Evolutionary conservation across 2,888 invertebrate species (phyloP).

Genomic region (Melinaea marsaeus): DNA sequence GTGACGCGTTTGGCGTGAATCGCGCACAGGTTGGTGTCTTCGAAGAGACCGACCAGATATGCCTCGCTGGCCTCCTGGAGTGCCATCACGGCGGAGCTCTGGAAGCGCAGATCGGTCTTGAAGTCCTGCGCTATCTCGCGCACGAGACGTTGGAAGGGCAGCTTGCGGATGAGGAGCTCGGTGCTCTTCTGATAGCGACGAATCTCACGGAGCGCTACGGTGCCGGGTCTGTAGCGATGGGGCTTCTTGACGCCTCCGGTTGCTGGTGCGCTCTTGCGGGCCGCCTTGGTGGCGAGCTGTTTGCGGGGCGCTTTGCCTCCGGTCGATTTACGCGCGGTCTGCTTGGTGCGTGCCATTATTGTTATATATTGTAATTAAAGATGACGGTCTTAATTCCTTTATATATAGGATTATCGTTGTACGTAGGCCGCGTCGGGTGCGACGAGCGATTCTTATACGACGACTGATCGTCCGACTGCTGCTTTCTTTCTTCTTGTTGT

Average conservation of each 20-base stretch:
- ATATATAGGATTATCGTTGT: too few species aligned
- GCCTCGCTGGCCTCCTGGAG: constrained; percentile 94
- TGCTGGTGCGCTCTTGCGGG: constrained; percentile 83
- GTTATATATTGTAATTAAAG: too few species aligned
- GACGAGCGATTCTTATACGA: too few species aligned
- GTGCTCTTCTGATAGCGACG: constrained; percentile 88
- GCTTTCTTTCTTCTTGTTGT: too few species aligned
- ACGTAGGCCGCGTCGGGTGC: too few species aligned
- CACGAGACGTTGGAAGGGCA: constrained; percentile 93
- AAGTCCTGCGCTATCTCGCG: constrained; percentile 97
- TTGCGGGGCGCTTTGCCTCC: constrained; percentile 82
- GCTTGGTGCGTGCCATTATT: constrained; percentile 79
- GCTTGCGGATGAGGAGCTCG: constrained; percentile 91
- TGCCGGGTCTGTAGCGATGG: constrained; percentile 82
- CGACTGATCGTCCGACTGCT: too few species aligned
- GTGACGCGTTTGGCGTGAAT: constrained; percentile 98
- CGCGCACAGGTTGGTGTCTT: constrained; percentile 98
- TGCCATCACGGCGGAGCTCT: constrained; percentile 93
- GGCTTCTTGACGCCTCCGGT: constrained; percentile 86
- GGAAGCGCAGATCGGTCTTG: constrained; percentile 97
- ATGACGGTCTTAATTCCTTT: too few species aligned
- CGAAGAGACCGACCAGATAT: constrained; percentile 95
- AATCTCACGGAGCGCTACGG: constrained; percentile 83
- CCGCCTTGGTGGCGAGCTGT: constrained; percentile 83
- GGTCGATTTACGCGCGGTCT: constrained; percentile 63